phyloP scores from a whole-genome alignment of 2,113 vertebrate genomes.

The Anoura caudifer region DNA sequence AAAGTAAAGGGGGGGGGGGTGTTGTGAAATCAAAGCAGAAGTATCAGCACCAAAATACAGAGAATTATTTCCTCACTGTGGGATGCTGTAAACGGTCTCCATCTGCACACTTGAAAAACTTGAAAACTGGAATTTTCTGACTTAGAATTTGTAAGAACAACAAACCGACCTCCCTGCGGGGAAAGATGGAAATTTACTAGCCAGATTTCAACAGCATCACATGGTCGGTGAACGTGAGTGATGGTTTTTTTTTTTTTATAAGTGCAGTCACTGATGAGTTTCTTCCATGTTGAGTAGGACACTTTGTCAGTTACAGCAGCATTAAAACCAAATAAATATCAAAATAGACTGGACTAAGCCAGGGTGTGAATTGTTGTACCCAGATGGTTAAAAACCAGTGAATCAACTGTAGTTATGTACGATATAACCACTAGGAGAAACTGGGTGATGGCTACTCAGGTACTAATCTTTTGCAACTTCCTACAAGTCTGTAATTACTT shows the following conservation, averaged over 20 bases:
- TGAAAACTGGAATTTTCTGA: background rate
- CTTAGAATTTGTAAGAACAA: background rate
- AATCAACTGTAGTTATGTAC: background rate
- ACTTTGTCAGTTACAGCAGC: background rate
- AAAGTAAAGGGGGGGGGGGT: background rate
- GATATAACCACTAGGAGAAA: background rate
- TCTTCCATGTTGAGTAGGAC: background rate
- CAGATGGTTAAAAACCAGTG: background rate
- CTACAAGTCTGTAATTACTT: background rate
- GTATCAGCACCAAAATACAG: background rate
- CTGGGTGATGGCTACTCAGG: background rate
- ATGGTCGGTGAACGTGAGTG: background rate
- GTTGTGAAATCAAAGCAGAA: background rate
- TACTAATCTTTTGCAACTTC: background rate
- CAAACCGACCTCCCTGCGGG: background rate
- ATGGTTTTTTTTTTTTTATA: background rate
- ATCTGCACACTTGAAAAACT: background rate
- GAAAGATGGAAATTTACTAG: background rate
- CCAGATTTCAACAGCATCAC: background rate
- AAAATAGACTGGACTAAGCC: background rate
- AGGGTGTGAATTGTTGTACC: background rate
- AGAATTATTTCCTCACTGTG: background rate
- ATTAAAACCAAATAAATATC: background rate
- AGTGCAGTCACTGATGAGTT: fast-evolving
- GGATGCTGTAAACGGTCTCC: background rate